Conservation (phyloP, 1,140 invertebrate genomes). For the Colletes gigas region DNA sequence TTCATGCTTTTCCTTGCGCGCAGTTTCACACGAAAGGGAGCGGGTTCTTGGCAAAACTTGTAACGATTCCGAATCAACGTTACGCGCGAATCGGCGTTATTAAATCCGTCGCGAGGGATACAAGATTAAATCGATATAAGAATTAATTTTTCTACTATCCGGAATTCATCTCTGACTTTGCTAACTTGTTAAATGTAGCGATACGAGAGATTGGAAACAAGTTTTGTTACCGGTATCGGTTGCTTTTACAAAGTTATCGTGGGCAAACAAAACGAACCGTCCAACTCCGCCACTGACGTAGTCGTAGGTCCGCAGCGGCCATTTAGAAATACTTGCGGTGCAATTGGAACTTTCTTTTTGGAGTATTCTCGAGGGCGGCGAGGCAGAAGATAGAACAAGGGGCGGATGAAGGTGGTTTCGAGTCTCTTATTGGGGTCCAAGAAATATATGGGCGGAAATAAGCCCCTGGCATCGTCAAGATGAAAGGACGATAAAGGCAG, state of each 20-base stretch:
- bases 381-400: constrained; percentile 11
- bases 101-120: not conserved
- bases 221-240: no score
- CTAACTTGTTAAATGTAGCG: no score
- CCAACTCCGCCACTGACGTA: no score
- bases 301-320: not conserved
- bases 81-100: not conserved
- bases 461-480: constrained; percentile 64
- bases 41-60: not conserved
- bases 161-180: no score
- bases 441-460: constrained; percentile 69
- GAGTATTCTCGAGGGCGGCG: constrained; percentile 35
- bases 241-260: no score
- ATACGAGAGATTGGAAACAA: no score
- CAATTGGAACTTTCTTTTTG: constrained; percentile 31
- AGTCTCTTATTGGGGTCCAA: constrained; percentile 62
- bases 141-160: no score
- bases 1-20: constrained; percentile 42
- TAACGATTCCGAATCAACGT: constrained; percentile 22
- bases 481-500: constrained; percentile 70
- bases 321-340: not conserved
- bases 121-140: no score
- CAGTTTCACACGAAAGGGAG: constrained; percentile 30
- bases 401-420: constrained; percentile 20
- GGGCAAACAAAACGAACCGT: no score